Percentiles rank a stretch among this genome's conserved stretches.
These are phyloP conservation scores for Campylorhamphus procurvoides DNA, from an alignment of 2,113 vertebrate species.

Conservation along the genomic window DNA sequence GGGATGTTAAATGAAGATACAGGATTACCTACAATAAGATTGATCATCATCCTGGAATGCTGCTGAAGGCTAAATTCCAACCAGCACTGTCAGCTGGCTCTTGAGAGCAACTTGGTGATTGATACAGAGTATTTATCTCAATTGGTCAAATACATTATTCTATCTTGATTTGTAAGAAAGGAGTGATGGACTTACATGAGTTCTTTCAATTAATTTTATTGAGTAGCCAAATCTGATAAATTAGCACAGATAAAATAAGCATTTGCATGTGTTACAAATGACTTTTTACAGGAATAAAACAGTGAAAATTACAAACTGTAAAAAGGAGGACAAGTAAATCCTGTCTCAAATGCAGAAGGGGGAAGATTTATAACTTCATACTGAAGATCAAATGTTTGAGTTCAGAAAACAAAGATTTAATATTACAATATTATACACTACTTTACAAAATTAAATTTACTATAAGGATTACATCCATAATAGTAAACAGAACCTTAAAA, in stretches of 20 bases:
- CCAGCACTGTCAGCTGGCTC: not conserved
- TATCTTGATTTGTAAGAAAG: constrained; percentile 35
- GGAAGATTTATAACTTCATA: constrained; percentile 74
- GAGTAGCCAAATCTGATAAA: constrained; percentile 82
- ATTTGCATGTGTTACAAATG: constrained; percentile 84
- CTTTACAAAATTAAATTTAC: constrained; percentile 85
- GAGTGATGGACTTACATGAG: constrained; percentile 47
- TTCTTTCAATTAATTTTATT: constrained; percentile 83
- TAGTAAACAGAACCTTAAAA: constrained; percentile 77
- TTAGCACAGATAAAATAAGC: constrained; percentile 83
- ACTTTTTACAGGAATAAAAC: constrained; percentile 83
- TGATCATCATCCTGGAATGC: not conserved
- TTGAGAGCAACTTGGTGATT: not conserved
- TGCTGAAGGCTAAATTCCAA: not conserved
- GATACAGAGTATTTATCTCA: not conserved
- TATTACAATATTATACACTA: constrained; percentile 87
- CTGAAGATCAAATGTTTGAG: constrained; percentile 71
- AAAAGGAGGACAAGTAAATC: constrained; percentile 80
- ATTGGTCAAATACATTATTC: not conserved
- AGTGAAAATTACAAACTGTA: constrained; percentile 83
- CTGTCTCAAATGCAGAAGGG: constrained; percentile 75
- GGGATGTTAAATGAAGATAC: not conserved
- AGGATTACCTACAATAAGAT: not conserved
- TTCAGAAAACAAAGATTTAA: constrained; percentile 76
- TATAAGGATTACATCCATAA: constrained; percentile 74